Evolutionary conservation across 2,113 vertebrate species (phyloP), one percentile per base, ranked within the genome.

Genomic region (Bambusicola thoracicus): DNA sequence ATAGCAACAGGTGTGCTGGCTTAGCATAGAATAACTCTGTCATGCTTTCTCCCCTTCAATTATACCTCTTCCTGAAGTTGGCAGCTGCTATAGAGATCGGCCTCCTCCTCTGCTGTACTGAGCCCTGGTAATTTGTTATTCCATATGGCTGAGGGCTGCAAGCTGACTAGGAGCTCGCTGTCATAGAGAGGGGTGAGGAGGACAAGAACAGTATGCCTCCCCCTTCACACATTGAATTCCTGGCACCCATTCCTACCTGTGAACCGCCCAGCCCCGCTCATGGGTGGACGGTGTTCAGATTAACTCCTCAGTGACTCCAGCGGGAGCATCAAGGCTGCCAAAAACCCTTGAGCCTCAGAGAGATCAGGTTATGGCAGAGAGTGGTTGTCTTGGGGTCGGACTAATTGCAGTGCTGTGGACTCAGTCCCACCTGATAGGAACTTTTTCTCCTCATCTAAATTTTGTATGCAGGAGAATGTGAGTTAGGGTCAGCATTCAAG

Each of bases 31-130:
- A 38, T 49, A 43, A 75, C 19, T 55, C 48, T 88, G 69, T 79
- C 32, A 13, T 87, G 84, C 86, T 84, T 90, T 84, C 80, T 96
- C 65, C 89, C 38, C 46, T 63, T 85, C 89, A 46, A 14, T 93
- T 91, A 87, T 27, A 49, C 81, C 48, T 91, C 82, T 92, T 93
- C 95, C 82, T 90, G 91, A 89, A 81, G 68, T 80, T 93, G 82
- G 94, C 96, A 96, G 93, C 96, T 94, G 79, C 92, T 87, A 24
- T 68, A 85, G 77, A 92, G 74, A 88, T 91, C 81, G 74, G 51
- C 92, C 80, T 93, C 77, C 68, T 94, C 81, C 81, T 82, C 93
- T 92, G 79, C 88, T 87, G 83, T 44, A 68, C 85, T 30, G 78
- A 93, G 68, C 79, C 58, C 77, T 81, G 36, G 84, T 80, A 55